phyloP scores from a whole-genome alignment of 2,797 vertebrate species.

The Carduelis carduelis region DNA sequence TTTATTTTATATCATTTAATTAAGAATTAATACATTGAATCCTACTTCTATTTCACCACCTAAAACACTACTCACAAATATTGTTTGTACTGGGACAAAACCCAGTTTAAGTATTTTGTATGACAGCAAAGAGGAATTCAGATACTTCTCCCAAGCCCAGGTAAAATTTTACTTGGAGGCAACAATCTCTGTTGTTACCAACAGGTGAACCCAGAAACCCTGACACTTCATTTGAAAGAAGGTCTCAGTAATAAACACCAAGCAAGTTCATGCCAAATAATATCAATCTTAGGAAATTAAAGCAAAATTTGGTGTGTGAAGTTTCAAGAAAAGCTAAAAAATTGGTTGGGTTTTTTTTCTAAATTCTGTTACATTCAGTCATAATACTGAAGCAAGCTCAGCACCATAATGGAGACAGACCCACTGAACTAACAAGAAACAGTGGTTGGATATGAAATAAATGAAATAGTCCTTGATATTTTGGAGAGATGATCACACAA shows the following conservation, averaged over 20 bases:
- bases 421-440: not conserved
- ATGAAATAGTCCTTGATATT: not conserved
- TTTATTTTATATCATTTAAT: not conserved
- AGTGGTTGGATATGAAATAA: not conserved
- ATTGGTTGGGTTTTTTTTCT: rapidly evolving
- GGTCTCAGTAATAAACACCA: not conserved
- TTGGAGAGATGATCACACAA: not conserved
- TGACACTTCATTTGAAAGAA: not conserved
- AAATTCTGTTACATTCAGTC: not conserved
- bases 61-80: not conserved
- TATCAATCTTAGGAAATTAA: not conserved
- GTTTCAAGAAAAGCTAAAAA: not conserved
- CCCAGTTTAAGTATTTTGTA: rapidly evolving
- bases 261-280: not conserved
- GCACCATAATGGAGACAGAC: not conserved
- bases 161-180: not conserved
- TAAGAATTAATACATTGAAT: not conserved
- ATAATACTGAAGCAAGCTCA: not conserved
- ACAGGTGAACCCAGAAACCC: not conserved
- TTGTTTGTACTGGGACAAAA: not conserved
- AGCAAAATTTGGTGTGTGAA: not conserved
- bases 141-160: not conserved
- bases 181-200: not conserved
- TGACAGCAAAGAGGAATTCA: not conserved
- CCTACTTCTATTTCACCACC: not conserved